Evolutionary conservation across 1,140 invertebrate species (phyloP).

Genomic region (Ceratosolen solmsi): DNA sequence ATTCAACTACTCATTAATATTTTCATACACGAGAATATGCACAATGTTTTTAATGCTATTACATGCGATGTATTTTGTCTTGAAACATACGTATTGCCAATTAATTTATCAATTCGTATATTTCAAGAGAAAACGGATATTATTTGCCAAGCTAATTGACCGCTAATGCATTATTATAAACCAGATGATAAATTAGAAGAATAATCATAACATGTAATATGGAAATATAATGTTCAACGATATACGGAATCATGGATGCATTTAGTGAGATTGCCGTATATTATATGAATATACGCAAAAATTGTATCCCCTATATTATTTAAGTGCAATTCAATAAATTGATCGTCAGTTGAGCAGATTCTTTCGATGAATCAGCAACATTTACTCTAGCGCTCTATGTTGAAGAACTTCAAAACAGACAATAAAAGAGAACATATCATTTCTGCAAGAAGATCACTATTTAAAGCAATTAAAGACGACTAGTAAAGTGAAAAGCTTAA

Average conservation of each 20-base stretch:
- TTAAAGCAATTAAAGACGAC: constrained; percentile 2
- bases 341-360: not conserved
- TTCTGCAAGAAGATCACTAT: not conserved
- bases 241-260: not conserved
- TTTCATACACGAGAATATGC: too few species aligned
- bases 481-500: not conserved
- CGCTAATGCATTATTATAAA: too few species aligned
- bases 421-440: not conserved
- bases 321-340: constrained; percentile 1
- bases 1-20: too few species aligned
- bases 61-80: too few species aligned
- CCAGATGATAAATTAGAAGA: too few species aligned
- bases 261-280: not conserved
- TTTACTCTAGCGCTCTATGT: not conserved
- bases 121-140: too few species aligned
- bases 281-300: not conserved
- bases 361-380: not conserved
- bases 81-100: too few species aligned
- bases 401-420: not conserved
- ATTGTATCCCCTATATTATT: not conserved
- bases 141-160: too few species aligned
- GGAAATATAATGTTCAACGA: too few species aligned
- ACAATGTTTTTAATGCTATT: too few species aligned
- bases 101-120: too few species aligned
- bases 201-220: too few species aligned